Evolutionary conservation across 2,888 invertebrate genomes (phyloP), one percentile per base, ranked within the genome.

Genomic region (Trissoscelio sp.): DNA sequence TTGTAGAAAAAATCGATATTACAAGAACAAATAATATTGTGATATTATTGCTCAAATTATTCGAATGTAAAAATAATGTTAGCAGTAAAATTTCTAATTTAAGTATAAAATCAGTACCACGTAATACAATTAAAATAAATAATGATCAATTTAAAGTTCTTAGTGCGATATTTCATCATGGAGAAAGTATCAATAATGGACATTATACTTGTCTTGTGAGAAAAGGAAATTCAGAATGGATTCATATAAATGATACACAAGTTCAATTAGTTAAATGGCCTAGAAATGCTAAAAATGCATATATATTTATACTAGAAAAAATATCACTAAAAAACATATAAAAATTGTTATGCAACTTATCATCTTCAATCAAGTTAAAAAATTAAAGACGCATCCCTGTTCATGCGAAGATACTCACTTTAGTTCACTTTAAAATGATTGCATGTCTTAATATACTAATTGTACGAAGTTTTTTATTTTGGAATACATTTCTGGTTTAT

Each of bases 31-130:
- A 14, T 20, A n/a, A 18, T 48, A 14, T 64, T 22, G 14, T 66
- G 14, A 51, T 66, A n/a, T 37, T 66, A 39, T 37, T 37, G 1
- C 53, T 67, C 1, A 44, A 67, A 28, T 39, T 53, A 42, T 67
- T 67, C 18, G 16, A 53, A 20, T 34, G 6, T 7, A 22, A 66
- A 42, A 37, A 67, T 16, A 24, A 42, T 5, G 20, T 7, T 4
- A 6, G 9, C 22, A 39, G 2, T 0, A 67, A 67, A 42, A 55
- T 67, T 16, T 12, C 0, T 20, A 37, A 66, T 37, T 14, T 37
- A 37, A 37, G 9, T 37, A 37, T 37, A 9, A 37, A 37, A 37
- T 37, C 37, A 37, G 37, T 37, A 37, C 37, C 37, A 37, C 3
- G 7, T 2, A 37, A 2, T 9, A 37, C 9, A 37, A 2, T 37